phyloP scores from a whole-genome alignment of 2,797 vertebrate species.

The Danio aesculapii region DNA sequence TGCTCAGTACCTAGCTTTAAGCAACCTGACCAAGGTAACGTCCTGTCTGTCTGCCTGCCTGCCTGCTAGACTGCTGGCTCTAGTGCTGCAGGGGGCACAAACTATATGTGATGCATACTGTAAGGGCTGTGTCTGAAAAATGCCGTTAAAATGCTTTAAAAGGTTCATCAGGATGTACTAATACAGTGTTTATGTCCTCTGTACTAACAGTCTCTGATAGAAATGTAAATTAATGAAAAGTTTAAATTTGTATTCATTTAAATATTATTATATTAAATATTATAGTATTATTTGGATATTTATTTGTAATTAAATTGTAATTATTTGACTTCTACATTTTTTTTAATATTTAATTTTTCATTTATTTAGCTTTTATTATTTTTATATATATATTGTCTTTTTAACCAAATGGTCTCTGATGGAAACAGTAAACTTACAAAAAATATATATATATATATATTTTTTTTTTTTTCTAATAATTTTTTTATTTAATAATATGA shows the following conservation, averaged over 20 bases:
- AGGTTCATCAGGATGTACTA: not conserved
- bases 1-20: slow-evolving; percentile 94
- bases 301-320: too few species aligned
- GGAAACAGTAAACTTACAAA: not conserved
- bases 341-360: not conserved
- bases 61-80: slow-evolving; percentile 74
- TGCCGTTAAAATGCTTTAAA: not conserved
- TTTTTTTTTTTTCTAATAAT: too few species aligned
- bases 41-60: slow-evolving; percentile 74
- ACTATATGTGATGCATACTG: not conserved
- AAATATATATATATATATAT: too few species aligned
- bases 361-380: not conserved
- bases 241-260: not conserved
- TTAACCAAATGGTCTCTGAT: not conserved
- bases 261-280: not conserved
- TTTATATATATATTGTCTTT: not conserved
- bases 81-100: slow-evolving; percentile 45
- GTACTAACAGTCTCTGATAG: not conserved
- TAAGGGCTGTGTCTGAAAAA: not conserved
- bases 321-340: not conserved
- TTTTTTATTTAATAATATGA: too few species aligned
- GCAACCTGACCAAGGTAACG: slow-evolving; percentile 96
- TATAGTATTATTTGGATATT: too few species aligned
- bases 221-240: not conserved
- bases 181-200: not conserved